Evolutionary conservation across 2,888 invertebrate species (phyloP), one percentile per base, ranked within the genome.

Genomic region (Diplolepis rosae): DNA sequence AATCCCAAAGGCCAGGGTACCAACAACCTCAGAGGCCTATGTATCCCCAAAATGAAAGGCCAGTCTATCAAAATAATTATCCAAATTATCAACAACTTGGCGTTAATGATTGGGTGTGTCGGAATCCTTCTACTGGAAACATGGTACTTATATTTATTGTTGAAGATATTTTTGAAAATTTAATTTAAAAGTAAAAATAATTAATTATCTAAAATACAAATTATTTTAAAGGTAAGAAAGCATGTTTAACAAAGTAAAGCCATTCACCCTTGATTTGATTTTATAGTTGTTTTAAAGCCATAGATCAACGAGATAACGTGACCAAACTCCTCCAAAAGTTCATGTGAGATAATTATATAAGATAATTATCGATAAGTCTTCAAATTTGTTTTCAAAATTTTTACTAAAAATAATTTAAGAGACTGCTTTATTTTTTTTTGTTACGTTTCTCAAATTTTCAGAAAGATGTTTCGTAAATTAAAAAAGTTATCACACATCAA

Each of bases 21-120:
- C 61, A 65, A n/a, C 52, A 70, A 27, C 54, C 65, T 32, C 35
- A 65, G 54, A 15, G 69, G n/a, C n/a, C n/a, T n/a, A n/a, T n/a
- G n/a, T n/a, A n/a, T n/a, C n/a, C n/a, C n/a, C n/a, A n/a, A n/a
- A n/a, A n/a, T n/a, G n/a, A n/a, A n/a, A n/a, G n/a, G 69, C 65
- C 65, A 35, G 42, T 35, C 15, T 65, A 56, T 22, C 69, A 72
- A 48, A 61, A 66, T 24, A 66, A 66, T 54, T 28, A 39, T 42
- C 27, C 54, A 32, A 11, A 56, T 5, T 61, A 61, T 61, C 61
- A 35, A 66, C 67, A 30, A 5, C 68, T 65, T n/a, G 56, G 71
- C 35, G 18, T 75, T 4, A 70, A 76, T 4, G 78, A 79, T 35
- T 84, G 82, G 84, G 54, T 84, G 39, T 85, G 84, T 70, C 75